Conservation (phyloP, 2,888 invertebrate genomes). For the Saturnia pavonia region DNA sequence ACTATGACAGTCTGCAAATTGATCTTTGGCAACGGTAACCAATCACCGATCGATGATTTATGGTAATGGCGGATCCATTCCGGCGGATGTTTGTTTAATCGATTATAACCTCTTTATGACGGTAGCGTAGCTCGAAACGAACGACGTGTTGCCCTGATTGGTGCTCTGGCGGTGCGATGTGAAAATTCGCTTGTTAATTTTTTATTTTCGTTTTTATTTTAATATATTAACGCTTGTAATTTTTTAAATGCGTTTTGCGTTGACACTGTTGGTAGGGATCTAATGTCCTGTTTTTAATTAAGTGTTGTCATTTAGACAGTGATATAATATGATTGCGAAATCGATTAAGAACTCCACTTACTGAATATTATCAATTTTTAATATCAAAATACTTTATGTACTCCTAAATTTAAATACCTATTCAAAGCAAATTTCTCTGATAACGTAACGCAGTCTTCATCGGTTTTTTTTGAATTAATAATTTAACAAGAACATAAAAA, state of each 20-base stretch:
- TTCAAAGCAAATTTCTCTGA: too few relatives aligned
- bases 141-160: constrained; percentile 43
- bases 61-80: constrained; percentile 50
- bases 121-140: constrained; percentile 50
- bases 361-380: too few relatives aligned
- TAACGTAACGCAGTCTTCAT: too few relatives aligned
- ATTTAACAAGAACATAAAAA: too few relatives aligned
- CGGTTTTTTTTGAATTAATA: too few relatives aligned
- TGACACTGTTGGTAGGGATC: neutral
- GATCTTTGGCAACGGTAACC: constrained; percentile 49
- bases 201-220: constrained; percentile 16
- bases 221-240: neutral
- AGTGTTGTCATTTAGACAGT: neutral
- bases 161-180: constrained; percentile 26
- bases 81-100: constrained; percentile 79
- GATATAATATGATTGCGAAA: too few relatives aligned
- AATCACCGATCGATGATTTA: constrained; percentile 74
- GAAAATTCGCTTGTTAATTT: constrained; percentile 15
- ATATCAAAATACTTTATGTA: too few relatives aligned
- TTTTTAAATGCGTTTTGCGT: neutral
- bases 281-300: neutral
- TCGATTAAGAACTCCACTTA: too few relatives aligned
- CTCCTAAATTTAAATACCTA: too few relatives aligned
- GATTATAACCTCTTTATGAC: constrained; percentile 65
- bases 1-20: neutral